phyloP scores from a whole-genome alignment of 1,140 invertebrate species.

The Colletes gigas region DNA sequence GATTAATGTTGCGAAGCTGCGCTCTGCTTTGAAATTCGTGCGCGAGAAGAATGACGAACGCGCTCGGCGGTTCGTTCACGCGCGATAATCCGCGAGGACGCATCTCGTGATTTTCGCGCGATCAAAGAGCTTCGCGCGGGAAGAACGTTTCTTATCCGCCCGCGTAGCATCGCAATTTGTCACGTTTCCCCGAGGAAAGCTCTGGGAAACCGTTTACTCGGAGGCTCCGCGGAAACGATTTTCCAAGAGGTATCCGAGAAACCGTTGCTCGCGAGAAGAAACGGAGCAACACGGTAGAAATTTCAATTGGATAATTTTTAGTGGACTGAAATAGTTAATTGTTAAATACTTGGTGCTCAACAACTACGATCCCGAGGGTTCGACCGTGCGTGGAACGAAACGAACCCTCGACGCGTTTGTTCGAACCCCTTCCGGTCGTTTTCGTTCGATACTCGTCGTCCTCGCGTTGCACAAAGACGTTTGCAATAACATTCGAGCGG shows the following conservation, averaged over 20 bases:
- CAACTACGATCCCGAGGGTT: not conserved
- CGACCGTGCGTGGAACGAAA: not conserved
- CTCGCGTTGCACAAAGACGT: not conserved
- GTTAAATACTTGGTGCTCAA: constrained; percentile 11
- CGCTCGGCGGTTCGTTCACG: constrained; percentile 2
- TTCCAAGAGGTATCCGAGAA: too few relatives aligned
- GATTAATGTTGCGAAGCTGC: constrained; percentile 14
- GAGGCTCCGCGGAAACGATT: not conserved
- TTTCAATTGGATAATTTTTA: not conserved
- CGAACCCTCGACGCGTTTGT: not conserved
- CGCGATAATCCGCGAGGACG: constrained; percentile 8
- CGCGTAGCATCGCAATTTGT: not conserved
- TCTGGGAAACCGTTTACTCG: not conserved
- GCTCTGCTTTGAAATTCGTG: not conserved
- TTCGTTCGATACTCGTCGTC: not conserved
- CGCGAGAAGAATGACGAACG: not conserved
- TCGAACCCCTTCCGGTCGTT: not conserved
- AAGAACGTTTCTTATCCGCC: not conserved
- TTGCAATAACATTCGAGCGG: too few relatives aligned
- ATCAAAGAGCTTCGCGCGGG: not conserved
- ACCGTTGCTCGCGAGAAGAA: too few relatives aligned
- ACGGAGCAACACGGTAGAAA: not conserved
- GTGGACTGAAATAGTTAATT: constrained; percentile 4
- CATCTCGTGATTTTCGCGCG: not conserved
- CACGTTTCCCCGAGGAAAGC: too few relatives aligned